Evolutionary conservation across 2,113 vertebrate species (phyloP).

Genomic region (Copsychus sechellarum): DNA sequence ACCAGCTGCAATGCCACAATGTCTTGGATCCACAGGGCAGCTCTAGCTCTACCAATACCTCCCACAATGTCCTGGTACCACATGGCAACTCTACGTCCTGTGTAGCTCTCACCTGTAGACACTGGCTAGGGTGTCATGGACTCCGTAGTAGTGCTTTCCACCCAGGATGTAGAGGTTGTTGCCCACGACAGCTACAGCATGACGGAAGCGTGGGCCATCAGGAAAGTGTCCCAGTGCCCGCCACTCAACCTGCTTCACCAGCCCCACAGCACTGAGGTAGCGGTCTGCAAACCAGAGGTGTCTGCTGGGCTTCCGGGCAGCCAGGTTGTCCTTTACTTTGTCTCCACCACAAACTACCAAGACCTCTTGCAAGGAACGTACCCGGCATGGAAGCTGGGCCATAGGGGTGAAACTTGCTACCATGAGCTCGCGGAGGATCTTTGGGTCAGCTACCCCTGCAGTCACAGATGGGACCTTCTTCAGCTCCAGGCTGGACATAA

Average conservation of each 20-base stretch:
- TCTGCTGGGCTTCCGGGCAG: conserved; percentile 75
- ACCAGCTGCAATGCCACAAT: neutral
- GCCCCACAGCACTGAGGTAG: conserved; percentile 79
- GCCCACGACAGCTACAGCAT: conserved; percentile 75
- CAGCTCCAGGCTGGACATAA: conserved; percentile 90
- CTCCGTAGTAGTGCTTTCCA: conserved; percentile 86
- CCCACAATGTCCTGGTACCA: neutral
- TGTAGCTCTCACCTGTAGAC: conserved; percentile 82
- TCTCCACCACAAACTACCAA: conserved; percentile 88
- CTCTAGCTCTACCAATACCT: neutral
- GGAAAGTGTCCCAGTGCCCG: conserved; percentile 80
- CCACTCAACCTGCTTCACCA: conserved; percentile 89
- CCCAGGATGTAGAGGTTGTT: conserved; percentile 82
- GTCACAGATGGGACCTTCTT: conserved; percentile 78
- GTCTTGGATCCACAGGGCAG: neutral
- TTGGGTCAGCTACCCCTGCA: conserved; percentile 63
- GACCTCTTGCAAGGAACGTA: conserved; percentile 77
- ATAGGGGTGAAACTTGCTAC: conserved; percentile 57
- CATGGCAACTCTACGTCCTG: neutral
- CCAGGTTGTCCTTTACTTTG: conserved; percentile 73
- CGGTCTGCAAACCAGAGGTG: conserved; percentile 87
- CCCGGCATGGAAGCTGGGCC: conserved; percentile 62
- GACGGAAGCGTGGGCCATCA: conserved; percentile 83
- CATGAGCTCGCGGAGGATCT: conserved; percentile 30
- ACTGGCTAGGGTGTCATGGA: conserved; percentile 81